Conservation (phyloP, 1,140 invertebrate genomes). For the Drosophila tsacasi region DNA sequence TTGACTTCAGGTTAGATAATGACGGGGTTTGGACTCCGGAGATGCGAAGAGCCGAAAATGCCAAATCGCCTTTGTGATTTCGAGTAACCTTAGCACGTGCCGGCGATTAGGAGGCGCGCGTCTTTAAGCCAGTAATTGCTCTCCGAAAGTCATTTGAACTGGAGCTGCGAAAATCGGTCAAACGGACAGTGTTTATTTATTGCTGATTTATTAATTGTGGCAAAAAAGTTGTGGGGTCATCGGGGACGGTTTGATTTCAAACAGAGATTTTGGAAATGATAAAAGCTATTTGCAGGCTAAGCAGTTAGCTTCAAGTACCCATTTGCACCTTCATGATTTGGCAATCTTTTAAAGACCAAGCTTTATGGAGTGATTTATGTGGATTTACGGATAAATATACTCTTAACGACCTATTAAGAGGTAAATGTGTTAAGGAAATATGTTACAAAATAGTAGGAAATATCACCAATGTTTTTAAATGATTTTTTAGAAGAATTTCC, state of each 20-base stretch:
- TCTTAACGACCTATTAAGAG: neutral
- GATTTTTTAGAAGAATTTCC: neutral
- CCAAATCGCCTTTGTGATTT: constrained; percentile 61
- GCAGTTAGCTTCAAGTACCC: constrained; percentile 2
- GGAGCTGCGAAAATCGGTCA: constrained; percentile 37
- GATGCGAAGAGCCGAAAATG: constrained; percentile 34
- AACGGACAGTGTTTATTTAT: constrained; percentile 41
- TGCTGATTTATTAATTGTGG: constrained; percentile 44
- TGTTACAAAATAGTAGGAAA: neutral
- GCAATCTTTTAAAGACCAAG: neutral
- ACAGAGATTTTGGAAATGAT: constrained; percentile 11
- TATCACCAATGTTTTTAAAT: neutral
- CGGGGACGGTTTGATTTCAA: constrained; percentile 23
- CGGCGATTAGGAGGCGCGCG: constrained; percentile 65
- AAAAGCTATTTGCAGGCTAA: constrained; percentile 8
- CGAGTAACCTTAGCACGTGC: constrained; percentile 77
- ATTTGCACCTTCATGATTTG: constrained; percentile 25
- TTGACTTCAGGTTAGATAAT: constrained; percentile 54
- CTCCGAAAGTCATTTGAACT: constrained; percentile 23
- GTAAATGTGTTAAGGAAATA: neutral
- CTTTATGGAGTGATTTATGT: neutral
- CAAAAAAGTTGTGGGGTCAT: constrained; percentile 34
- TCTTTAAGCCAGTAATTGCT: constrained; percentile 46
- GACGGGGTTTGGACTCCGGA: constrained; percentile 43
- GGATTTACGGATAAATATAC: neutral